phyloP scores from a whole-genome alignment of 2,888 invertebrate genomes.

The Cosmorhoe ocellata region DNA sequence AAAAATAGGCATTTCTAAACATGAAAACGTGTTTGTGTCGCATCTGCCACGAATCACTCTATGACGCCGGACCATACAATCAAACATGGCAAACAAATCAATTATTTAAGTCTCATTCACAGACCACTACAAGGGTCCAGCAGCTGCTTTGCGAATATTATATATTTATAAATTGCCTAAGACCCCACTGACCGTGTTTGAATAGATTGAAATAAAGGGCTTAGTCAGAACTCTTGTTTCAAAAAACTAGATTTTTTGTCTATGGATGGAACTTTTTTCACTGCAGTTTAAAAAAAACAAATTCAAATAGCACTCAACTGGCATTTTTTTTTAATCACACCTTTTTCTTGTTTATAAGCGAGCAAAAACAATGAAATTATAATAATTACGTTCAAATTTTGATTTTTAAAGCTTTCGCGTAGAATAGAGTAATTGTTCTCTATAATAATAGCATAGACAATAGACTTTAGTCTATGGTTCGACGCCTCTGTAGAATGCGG shows the following conservation, averaged over 20 bases:
- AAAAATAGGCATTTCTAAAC: too few relatives aligned
- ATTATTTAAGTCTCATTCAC: constrained; percentile 51
- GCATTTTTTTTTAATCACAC: constrained; percentile 1
- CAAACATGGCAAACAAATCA: constrained; percentile 58
- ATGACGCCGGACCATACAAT: constrained; percentile 60
- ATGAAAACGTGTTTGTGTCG: not conserved
- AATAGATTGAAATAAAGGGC: constrained; percentile 12
- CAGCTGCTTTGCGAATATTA: constrained; percentile 31
- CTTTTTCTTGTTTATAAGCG: not conserved
- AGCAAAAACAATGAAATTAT: not conserved
- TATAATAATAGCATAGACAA: constrained; percentile 31
- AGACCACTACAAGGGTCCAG: constrained; percentile 13
- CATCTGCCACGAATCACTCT: constrained; percentile 34
- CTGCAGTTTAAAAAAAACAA: too few relatives aligned
- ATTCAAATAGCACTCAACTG: too few relatives aligned
- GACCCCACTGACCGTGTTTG: constrained; percentile 21
- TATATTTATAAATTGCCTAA: constrained; percentile 19
- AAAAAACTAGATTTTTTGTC: constrained; percentile 1
- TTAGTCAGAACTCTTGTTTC: not conserved
- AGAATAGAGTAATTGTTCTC: constrained; percentile 15
- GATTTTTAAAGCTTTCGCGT: constrained; percentile 12
- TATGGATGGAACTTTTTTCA: not conserved
- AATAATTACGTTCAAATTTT: not conserved
- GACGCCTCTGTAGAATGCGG: constrained; percentile 31
- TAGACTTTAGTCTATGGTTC: constrained; percentile 31